These are phyloP conservation scores for Dipodomys ordii DNA, from an alignment of 2,113 vertebrate species.

Conservation along the genomic window DNA sequence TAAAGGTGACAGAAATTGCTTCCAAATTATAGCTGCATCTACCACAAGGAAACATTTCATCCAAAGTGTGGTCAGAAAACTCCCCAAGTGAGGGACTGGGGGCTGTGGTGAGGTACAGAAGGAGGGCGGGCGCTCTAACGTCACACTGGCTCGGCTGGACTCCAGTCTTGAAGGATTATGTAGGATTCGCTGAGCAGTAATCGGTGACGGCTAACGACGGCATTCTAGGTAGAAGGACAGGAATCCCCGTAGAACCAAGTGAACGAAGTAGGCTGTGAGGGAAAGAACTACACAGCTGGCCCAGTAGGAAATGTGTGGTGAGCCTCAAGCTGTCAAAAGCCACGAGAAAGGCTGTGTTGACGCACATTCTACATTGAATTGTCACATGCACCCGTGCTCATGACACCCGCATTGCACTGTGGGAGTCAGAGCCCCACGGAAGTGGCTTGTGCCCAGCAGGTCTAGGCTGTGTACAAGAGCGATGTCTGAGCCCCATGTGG, in stretches of 20 bases:
- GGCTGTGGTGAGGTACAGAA: background rate
- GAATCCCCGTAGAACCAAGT: background rate
- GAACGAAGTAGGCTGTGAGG: fast-evolving
- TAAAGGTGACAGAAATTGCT: background rate
- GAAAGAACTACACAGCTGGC: background rate
- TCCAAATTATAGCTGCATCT: background rate
- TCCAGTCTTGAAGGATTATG: too few species aligned
- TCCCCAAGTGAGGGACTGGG: background rate
- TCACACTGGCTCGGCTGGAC: too few species aligned
- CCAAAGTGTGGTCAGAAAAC: background rate
- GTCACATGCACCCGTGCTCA: fast-evolving
- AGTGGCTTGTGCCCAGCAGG: too few species aligned
- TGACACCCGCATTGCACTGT: too few species aligned
- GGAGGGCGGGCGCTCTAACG: too few species aligned
- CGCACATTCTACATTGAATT: too few species aligned
- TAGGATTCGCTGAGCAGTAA: too few species aligned
- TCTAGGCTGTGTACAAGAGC: fast-evolving
- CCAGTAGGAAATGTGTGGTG: background rate
- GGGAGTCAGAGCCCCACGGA: too few species aligned
- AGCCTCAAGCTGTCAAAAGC: background rate
- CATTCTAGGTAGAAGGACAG: too few species aligned
- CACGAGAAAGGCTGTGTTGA: background rate
- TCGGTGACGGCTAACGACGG: background rate
- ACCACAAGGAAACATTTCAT: background rate
- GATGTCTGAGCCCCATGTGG: too few species aligned